Evolutionary conservation across 2,113 vertebrate genomes (phyloP).

Genomic region (Cyphomyrus plagiostoma): DNA sequence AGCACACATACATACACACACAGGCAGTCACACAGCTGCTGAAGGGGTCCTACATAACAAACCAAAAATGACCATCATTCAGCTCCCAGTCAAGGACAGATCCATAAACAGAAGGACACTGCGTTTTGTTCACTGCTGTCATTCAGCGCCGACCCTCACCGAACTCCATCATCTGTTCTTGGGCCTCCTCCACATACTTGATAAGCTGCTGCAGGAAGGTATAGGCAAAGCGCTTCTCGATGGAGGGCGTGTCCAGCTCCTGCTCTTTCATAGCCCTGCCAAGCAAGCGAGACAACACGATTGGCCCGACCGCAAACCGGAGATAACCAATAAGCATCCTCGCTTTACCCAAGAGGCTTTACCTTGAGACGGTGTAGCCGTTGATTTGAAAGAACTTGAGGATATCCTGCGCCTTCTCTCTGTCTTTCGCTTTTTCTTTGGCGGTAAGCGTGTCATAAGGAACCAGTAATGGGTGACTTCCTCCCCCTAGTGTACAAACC

Average conservation of each 20-base stretch:
- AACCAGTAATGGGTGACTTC: constrained; percentile 87
- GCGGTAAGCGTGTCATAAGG: constrained; percentile 92
- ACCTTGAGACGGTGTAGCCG: constrained; percentile 87
- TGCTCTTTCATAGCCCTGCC: constrained; percentile 79
- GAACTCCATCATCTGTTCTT: constrained; percentile 85
- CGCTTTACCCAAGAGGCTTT: constrained; percentile 23
- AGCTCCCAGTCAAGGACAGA: background rate
- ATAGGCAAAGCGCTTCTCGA: constrained; percentile 93
- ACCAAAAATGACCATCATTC: background rate
- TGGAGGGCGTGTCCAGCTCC: constrained; percentile 86
- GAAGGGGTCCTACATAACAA: background rate
- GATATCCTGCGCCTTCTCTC: constrained; percentile 91
- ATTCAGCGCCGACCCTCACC: constrained; percentile 53
- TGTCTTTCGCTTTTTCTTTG: constrained; percentile 92
- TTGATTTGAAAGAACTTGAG: constrained; percentile 95
- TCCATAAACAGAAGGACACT: background rate
- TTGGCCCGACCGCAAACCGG: background rate
- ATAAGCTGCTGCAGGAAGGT: constrained; percentile 91
- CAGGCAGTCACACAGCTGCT: background rate
- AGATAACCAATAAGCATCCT: background rate
- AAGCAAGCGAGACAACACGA: constrained; percentile 9
- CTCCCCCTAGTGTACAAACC: constrained; percentile 66
- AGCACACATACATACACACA: background rate
- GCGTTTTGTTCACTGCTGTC: background rate
- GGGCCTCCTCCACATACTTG: constrained; percentile 85